Evolutionary conservation across 2,797 vertebrate species (phyloP), one percentile per base, ranked within the genome.

Genomic region (Notolabrus celidotus): DNA sequence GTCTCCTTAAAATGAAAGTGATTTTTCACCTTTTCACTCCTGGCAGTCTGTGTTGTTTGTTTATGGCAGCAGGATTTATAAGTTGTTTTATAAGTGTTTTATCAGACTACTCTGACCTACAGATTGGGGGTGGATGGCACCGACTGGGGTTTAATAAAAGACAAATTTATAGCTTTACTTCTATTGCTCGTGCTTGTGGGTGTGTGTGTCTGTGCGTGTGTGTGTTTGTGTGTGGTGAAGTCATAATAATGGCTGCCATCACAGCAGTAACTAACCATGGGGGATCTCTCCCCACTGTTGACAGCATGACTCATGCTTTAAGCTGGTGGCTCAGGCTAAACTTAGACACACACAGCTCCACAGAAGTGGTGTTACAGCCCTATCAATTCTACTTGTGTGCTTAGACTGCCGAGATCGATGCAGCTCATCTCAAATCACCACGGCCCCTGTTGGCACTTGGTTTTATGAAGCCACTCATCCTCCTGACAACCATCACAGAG

Each of bases 391-490:
- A 67, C 74, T 79, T 77, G 53, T 84, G 85, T 54, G 59, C 53
- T 67, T 39, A 58, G 86, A 80, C 87, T 76, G 82, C 63, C 67
- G 0, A 85, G 86, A 90, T 90, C 74, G 81, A 92, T 91, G 85
- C 57, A 41, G 72, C 80, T 90, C 86, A 87, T 89, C 83, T 85
- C 55, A 68, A 75, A 84, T 78, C 81, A 79, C 80, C 79, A 39
- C 71, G 41, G 78, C 68, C 71, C 73, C 88, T 81, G 86, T 82
- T 78, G 89, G 88, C 87, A 53, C 72, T 82, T 33, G 57, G 80
- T 71, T 90, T 91, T 89, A 91, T 92, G 83, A 88, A 86, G 87
- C 87, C 82, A 87, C 89, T 88, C 83, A 81, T 92, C 88, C 74
- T 88, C 74, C 51, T 87, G 90, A 91, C 88, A 91, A 47, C 69